Conservation (phyloP, 1,140 invertebrate genomes). For the Drosophila obscura region DNA sequence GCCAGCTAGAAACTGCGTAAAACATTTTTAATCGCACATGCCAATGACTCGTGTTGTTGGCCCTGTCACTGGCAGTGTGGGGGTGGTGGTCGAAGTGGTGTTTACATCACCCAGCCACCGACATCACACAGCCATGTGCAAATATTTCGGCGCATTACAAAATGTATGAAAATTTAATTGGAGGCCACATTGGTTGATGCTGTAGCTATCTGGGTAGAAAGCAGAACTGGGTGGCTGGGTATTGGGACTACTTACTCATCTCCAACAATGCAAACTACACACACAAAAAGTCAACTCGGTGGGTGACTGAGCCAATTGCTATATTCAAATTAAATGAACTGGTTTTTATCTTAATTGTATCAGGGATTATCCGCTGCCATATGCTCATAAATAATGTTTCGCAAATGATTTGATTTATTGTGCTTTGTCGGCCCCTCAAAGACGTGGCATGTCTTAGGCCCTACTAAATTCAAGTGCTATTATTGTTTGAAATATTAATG, state of each 20-base stretch:
- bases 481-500: conserved; percentile 35
- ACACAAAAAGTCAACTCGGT: no score
- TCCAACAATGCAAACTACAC: no score
- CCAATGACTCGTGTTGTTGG: conserved; percentile 27
- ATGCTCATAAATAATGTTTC: conserved; percentile 14
- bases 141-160: conserved; percentile 38
- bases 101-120: conserved; percentile 36
- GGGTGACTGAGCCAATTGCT: no score
- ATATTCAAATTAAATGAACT: neutral
- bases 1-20: conserved; percentile 59
- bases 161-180: conserved; percentile 16
- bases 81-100: conserved; percentile 1
- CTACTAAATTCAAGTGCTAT: no score
- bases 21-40: conserved; percentile 64
- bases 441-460: conserved; percentile 12
- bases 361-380: neutral
- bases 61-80: neutral
- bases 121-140: conserved; percentile 7
- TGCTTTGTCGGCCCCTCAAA: conserved; percentile 36
- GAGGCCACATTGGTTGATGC: neutral
- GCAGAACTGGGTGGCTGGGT: no score
- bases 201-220: no score
- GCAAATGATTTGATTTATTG: conserved; percentile 42
- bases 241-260: no score
- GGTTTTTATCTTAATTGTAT: conserved; percentile 5